Percentiles rank a stretch among this genome's conserved stretches.
phyloP scores from a whole-genome alignment of 2,888 invertebrate genomes.

The Trypoxylon attenuatum region DNA sequence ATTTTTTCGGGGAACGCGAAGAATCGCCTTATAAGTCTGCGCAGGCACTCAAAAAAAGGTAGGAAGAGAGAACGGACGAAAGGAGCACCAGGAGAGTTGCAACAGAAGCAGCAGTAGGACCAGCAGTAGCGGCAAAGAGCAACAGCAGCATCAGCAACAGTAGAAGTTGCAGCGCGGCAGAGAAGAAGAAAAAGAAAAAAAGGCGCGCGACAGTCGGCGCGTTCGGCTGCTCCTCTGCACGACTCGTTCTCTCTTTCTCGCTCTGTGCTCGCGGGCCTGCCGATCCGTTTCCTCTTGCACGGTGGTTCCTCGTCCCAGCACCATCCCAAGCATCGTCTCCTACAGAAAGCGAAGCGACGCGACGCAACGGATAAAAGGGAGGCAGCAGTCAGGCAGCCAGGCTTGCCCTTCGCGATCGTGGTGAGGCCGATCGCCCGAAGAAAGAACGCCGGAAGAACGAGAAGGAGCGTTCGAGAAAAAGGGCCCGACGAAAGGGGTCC shows the following conservation, averaged over 20 bases:
- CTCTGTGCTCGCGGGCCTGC: slow-evolving; percentile 9
- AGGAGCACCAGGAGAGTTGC: slow-evolving; percentile 18
- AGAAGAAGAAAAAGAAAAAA: slow-evolving; percentile 52
- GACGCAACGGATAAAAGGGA: slow-evolving; percentile 47
- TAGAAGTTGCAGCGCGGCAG: slow-evolving; percentile 34
- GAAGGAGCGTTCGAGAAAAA: slow-evolving; percentile 27
- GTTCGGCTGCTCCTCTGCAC: slow-evolving; percentile 34
- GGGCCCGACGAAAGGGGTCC: background rate
- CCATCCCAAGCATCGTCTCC: slow-evolving; percentile 43
- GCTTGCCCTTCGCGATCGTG: slow-evolving; percentile 10
- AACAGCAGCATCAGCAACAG: slow-evolving; percentile 23
- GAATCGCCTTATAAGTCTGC: slow-evolving; percentile 72
- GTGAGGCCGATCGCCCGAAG: slow-evolving; percentile 33
- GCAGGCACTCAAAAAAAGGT: slow-evolving; percentile 54
- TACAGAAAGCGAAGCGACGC: no score
- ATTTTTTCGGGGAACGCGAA: slow-evolving; percentile 68
- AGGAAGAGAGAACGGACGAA: slow-evolving; percentile 14
- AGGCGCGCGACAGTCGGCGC: slow-evolving; percentile 64
- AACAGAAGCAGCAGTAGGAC: slow-evolving; percentile 8
- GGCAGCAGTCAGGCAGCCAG: slow-evolving; percentile 16
- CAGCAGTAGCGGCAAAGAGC: slow-evolving; percentile 19
- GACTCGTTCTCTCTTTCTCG: slow-evolving; percentile 34
- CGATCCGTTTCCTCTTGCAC: slow-evolving; percentile 36
- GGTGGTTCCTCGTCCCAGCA: no score
- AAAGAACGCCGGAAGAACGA: slow-evolving; percentile 45